Percentiles rank a stretch among this genome's conserved stretches.
Evolutionary conservation across 1,140 invertebrate species (phyloP).

Genomic region (Cydia pomonella): DNA sequence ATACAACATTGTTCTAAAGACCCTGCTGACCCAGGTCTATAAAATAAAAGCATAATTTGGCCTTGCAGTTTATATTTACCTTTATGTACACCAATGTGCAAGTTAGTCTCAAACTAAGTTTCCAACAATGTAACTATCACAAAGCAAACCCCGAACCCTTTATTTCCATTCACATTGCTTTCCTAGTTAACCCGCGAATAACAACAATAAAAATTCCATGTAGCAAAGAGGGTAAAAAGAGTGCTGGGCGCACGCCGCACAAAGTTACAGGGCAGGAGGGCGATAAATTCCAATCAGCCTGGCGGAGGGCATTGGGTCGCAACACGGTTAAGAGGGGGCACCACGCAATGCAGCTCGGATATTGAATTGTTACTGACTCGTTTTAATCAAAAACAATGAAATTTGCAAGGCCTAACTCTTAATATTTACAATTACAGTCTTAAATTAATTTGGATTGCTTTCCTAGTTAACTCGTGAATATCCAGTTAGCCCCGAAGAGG

Average conservation of each 20-base stretch:
- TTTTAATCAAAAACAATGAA: no score
- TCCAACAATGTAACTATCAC: neutral
- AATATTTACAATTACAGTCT: no score
- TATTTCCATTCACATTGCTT: neutral
- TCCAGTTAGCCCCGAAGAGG: no score
- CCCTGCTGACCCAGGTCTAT: no score
- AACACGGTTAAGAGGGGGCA: constrained; percentile 47
- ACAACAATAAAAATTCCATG: constrained; percentile 24
- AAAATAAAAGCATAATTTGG: no score
- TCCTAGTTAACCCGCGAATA: constrained; percentile 27
- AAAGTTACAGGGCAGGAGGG: constrained; percentile 55
- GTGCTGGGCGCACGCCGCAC: constrained; percentile 44
- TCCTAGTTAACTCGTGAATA: no score
- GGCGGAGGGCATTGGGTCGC: constrained; percentile 63
- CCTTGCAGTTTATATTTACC: no score
- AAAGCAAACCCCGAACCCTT: neutral
- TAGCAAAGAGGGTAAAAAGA: constrained; percentile 44
- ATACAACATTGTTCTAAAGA: no score
- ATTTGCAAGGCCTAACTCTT: no score
- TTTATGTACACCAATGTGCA: neutral
- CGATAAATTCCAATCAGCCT: constrained; percentile 68
- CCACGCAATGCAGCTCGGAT: no score
- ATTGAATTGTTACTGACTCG: no score
- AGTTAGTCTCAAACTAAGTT: neutral
- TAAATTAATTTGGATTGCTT: no score